These are phyloP conservation scores for Phasianus colchicus DNA, from an alignment of 2,113 vertebrate genomes.

Conservation along the genomic window DNA sequence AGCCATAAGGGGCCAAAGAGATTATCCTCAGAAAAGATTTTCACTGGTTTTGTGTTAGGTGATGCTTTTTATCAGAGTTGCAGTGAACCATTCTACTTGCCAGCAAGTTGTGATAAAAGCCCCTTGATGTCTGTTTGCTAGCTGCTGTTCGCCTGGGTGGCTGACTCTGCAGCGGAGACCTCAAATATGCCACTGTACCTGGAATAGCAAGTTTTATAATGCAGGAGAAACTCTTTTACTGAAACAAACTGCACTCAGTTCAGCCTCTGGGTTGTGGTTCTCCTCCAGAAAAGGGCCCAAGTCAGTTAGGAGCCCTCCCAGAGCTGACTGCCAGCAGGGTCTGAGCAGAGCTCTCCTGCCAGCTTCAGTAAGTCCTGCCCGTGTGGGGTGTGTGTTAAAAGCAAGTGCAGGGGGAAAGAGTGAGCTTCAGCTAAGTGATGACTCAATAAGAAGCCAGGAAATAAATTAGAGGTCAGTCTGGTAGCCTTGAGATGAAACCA, in stretches of 20 bases:
- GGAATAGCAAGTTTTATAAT: neutral
- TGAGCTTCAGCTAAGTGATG: neutral
- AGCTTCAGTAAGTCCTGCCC: neutral
- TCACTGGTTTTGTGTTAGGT: neutral
- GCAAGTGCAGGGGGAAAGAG: neutral
- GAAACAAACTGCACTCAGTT: neutral
- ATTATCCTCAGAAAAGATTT: constrained; percentile 15
- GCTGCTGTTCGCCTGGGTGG: neutral
- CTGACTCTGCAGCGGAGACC: neutral
- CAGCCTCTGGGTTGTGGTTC: neutral
- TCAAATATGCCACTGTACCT: neutral
- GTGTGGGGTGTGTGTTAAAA: neutral
- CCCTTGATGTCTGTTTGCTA: neutral
- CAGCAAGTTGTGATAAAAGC: constrained; percentile 3
- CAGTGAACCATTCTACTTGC: neutral
- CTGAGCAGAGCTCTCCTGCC: neutral
- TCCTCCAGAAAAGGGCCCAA: neutral
- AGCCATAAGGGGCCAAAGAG: neutral
- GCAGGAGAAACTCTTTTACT: neutral
- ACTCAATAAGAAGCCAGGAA: neutral
- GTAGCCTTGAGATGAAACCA: neutral
- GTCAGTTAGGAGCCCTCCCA: rapidly evolving
- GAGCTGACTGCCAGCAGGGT: rapidly evolving
- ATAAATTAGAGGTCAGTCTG: neutral
- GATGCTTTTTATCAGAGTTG: neutral